Percentiles rank a stretch among this genome's conserved stretches.
These are phyloP conservation scores for Pyralis farinalis DNA, from an alignment of 2,888 invertebrate genomes.

Conservation along the genomic window DNA sequence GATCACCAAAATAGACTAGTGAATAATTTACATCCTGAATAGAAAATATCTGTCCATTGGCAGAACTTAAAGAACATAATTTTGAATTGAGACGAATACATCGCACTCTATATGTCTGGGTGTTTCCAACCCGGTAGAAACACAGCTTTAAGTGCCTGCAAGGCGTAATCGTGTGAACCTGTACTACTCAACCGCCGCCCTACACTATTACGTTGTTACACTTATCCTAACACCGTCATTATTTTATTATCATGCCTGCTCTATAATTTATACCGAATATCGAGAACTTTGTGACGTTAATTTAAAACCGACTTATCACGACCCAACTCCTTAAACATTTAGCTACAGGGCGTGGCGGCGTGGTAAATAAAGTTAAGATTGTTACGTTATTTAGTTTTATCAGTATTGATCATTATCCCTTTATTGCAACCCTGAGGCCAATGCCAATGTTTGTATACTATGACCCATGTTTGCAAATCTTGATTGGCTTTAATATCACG, in stretches of 20 bases:
- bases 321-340: constrained; percentile 41
- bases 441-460: too few species aligned
- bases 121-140: too few species aligned
- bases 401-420: neutral
- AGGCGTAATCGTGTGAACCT: constrained; percentile 38
- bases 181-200: constrained; percentile 18
- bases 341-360: constrained; percentile 31
- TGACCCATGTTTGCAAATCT: too few species aligned
- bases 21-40: too few species aligned
- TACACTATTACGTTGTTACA: constrained; percentile 43
- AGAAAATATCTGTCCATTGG: too few species aligned
- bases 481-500: too few species aligned
- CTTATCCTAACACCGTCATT: constrained; percentile 43
- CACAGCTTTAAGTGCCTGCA: neutral
- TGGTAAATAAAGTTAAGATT: neutral
- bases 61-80: too few species aligned
- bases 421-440: too few species aligned
- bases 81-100: too few species aligned
- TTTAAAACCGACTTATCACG: constrained; percentile 31
- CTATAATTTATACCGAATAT: constrained; percentile 47
- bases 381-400: neutral
- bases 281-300: constrained; percentile 48
- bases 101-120: too few species aligned
- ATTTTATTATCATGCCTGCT: constrained; percentile 54
- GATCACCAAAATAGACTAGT: too few species aligned